Conservation (phyloP, 2,888 invertebrate species). For the Drosophila meridionalis region DNA sequence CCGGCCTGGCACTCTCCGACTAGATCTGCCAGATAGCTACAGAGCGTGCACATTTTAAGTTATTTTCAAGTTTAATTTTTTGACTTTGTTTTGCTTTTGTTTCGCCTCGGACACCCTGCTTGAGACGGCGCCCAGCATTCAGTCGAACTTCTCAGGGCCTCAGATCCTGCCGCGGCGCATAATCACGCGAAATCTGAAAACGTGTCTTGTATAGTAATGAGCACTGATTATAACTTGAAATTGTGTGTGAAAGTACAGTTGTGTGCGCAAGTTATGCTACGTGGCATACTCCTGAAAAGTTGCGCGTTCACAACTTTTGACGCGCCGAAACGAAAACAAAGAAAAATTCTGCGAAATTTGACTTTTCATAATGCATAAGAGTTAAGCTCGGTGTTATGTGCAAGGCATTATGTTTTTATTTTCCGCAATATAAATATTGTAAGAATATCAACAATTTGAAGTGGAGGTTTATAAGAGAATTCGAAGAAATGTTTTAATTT, state of each 20-base stretch:
- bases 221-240: slow-evolving; percentile 80
- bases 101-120: neutral
- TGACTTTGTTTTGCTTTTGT: slow-evolving; percentile 55
- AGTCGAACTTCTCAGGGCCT: slow-evolving; percentile 29
- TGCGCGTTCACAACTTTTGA: slow-evolving; percentile 21
- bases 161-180: slow-evolving; percentile 65
- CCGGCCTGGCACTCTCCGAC: slow-evolving; percentile 16
- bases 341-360: slow-evolving; percentile 15
- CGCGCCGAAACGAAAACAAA: slow-evolving; percentile 28
- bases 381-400: neutral
- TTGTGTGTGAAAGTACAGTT: slow-evolving; percentile 80
- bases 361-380: slow-evolving; percentile 4
- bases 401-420: neutral
- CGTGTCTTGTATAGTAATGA: slow-evolving; percentile 82
- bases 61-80: slow-evolving; percentile 81
- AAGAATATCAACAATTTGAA: neutral
- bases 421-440: neutral
- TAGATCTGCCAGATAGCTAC: slow-evolving; percentile 58
- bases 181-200: slow-evolving; percentile 82
- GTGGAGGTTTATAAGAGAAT: neutral
- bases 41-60: slow-evolving; percentile 69
- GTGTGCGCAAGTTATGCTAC: slow-evolving; percentile 78
- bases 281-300: slow-evolving; percentile 45
- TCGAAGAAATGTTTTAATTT: neutral
- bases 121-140: neutral